These are phyloP conservation scores for Australoheros facetus DNA, from an alignment of 2,797 vertebrate species.

Conservation along the genomic window DNA sequence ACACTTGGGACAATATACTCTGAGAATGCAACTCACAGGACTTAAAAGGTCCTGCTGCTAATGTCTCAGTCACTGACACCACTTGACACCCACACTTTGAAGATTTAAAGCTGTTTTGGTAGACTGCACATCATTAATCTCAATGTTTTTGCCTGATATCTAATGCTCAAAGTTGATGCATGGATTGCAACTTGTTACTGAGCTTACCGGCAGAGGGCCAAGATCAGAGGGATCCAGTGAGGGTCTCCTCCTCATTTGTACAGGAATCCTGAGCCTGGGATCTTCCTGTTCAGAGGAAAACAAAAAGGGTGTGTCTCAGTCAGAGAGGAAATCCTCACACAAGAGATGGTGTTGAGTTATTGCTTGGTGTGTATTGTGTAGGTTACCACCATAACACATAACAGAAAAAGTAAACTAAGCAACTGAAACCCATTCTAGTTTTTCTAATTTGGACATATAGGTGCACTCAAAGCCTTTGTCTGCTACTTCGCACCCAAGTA, in stretches of 20 bases:
- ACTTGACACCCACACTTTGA: background rate
- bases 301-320: conserved; percentile 48
- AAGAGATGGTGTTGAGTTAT: background rate
- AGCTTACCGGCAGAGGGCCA: conserved; percentile 90
- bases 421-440: background rate
- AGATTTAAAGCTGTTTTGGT: background rate
- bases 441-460: background rate
- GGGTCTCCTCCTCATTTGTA: conserved; percentile 82
- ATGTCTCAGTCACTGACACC: background rate
- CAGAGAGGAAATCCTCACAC: conserved; percentile 43
- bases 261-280: conserved; percentile 89
- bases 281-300: conserved; percentile 87
- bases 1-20: background rate
- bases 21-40: background rate
- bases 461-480: background rate
- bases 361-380: background rate
- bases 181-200: background rate
- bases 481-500: conserved; percentile 86
- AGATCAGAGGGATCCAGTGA: conserved; percentile 89
- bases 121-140: background rate
- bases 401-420: background rate
- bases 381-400: background rate
- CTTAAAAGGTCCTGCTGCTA: background rate
- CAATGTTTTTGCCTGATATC: background rate
- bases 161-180: conserved; percentile 2